A percentile compares a stretch with the other conserved stretches of the same genome.
phyloP scores from a whole-genome alignment of 2,888 invertebrate genomes.

The Agrilus mali region DNA sequence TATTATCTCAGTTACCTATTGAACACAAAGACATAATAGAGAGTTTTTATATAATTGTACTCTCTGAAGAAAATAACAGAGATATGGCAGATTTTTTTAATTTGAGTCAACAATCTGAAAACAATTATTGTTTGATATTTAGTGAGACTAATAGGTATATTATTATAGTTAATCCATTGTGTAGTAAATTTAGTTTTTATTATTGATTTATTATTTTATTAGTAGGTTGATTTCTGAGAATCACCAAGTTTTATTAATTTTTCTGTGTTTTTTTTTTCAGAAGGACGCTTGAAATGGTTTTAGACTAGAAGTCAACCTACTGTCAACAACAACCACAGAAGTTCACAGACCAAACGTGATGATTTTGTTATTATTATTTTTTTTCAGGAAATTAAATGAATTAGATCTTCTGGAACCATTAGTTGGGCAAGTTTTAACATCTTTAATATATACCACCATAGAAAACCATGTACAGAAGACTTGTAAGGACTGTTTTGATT shows the following conservation, averaged over 20 bases:
- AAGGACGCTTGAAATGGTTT: too few relatives aligned
- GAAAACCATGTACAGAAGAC: constrained; percentile 71
- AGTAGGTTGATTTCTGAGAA: too few relatives aligned
- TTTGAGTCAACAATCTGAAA: constrained; percentile 48
- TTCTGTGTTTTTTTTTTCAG: too few relatives aligned
- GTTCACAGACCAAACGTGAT: too few relatives aligned
- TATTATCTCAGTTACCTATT: constrained; percentile 59
- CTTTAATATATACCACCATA: constrained; percentile 72
- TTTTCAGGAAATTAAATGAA: constrained; percentile 49
- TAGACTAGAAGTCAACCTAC: too few relatives aligned
- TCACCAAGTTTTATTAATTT: too few relatives aligned
- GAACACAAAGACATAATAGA: constrained; percentile 56
- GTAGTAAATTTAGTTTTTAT: constrained; percentile 2
- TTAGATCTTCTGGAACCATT: constrained; percentile 70
- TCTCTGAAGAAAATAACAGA: constrained; percentile 34
- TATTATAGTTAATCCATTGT: constrained; percentile 13
- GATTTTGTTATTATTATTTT: constrained; percentile 2
- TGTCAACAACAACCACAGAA: too few relatives aligned
- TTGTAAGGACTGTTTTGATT: constrained; percentile 79
- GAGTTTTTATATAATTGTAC: constrained; percentile 65
- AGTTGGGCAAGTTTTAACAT: constrained; percentile 73
- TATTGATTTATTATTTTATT: too few relatives aligned
- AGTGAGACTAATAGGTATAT: constrained; percentile 61
- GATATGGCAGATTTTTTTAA: constrained; percentile 18
- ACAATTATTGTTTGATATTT: constrained; percentile 31